phyloP scores from a whole-genome alignment of 2,888 invertebrate genomes.

The Meteorus cinctellus region DNA sequence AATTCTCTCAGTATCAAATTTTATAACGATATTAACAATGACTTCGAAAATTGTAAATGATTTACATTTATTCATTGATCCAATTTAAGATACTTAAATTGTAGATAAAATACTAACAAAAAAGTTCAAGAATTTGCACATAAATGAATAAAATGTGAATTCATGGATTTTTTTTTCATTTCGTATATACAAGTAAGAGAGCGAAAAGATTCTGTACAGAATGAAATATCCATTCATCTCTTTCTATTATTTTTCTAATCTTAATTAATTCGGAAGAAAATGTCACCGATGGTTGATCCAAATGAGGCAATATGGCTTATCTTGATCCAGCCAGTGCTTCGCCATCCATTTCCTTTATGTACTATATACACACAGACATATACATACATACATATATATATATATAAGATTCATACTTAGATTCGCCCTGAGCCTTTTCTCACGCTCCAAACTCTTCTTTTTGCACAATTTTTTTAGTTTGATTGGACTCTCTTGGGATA shows the following conservation, averaged over 20 bases:
- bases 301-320: constrained; percentile 40
- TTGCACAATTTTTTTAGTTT: constrained; percentile 4
- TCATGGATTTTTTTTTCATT: no score
- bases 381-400: constrained; percentile 7
- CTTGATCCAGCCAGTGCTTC: constrained; percentile 24
- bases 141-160: no score
- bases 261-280: constrained; percentile 36
- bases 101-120: no score
- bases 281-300: constrained; percentile 28
- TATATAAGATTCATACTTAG: neutral
- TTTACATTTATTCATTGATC: no score
- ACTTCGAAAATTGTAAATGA: no score
- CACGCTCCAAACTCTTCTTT: neutral
- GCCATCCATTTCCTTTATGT: constrained; percentile 21
- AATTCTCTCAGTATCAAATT: no score
- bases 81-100: no score
- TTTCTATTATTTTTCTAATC: constrained; percentile 29
- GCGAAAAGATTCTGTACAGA: no score
- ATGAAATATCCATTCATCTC: neutral
- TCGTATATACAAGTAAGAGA: no score
- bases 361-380: constrained; percentile 15
- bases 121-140: no score
- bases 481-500: neutral
- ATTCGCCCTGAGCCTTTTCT: constrained; percentile 17
- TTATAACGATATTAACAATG: no score